Conservation (phyloP, 2,888 invertebrate genomes). For the Rhagophthalmus giganteus region DNA sequence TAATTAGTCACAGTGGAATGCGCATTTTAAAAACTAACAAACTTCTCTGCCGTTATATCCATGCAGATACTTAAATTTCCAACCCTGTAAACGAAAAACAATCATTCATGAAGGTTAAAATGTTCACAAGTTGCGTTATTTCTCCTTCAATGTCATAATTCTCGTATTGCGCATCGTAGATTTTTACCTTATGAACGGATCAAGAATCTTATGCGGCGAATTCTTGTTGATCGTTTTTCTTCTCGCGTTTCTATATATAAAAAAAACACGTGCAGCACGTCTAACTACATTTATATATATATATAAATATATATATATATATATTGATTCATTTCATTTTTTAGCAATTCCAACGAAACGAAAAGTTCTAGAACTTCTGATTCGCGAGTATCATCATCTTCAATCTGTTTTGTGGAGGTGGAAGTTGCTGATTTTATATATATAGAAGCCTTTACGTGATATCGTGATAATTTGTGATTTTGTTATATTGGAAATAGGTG, state of each 20-base stretch:
- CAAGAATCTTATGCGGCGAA: constrained; percentile 7
- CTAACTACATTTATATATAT: too few relatives aligned
- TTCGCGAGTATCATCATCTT: constrained; percentile 25
- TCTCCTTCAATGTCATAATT: constrained; percentile 28
- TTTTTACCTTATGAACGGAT: constrained; percentile 21
- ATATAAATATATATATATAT: too few relatives aligned
- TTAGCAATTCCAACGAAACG: constrained; percentile 1
- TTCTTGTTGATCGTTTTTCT: constrained; percentile 14
- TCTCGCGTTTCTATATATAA: constrained; percentile 13
- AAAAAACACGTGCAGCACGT: constrained; percentile 11
- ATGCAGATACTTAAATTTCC: constrained; percentile 13
- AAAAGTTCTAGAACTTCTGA: constrained; percentile 27
- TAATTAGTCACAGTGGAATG: constrained; percentile 15
- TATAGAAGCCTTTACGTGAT: constrained; percentile 15
- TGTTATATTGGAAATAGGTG: constrained; percentile 13
- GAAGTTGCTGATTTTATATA: constrained; percentile 22
- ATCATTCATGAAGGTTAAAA: constrained; percentile 26
- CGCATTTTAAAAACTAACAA: constrained; percentile 10
- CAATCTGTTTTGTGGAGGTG: constrained; percentile 21
- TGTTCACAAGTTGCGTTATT: constrained; percentile 19
- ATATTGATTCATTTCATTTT: constrained; percentile 4
- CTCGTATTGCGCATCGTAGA: constrained; percentile 29
- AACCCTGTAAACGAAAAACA: constrained; percentile 24
- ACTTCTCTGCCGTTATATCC: constrained; percentile 17
- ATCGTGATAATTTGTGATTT: constrained; percentile 24